These are phyloP conservation scores for Mionectes macconnelli DNA, from an alignment of 2,113 vertebrate genomes.

Conservation along the genomic window DNA sequence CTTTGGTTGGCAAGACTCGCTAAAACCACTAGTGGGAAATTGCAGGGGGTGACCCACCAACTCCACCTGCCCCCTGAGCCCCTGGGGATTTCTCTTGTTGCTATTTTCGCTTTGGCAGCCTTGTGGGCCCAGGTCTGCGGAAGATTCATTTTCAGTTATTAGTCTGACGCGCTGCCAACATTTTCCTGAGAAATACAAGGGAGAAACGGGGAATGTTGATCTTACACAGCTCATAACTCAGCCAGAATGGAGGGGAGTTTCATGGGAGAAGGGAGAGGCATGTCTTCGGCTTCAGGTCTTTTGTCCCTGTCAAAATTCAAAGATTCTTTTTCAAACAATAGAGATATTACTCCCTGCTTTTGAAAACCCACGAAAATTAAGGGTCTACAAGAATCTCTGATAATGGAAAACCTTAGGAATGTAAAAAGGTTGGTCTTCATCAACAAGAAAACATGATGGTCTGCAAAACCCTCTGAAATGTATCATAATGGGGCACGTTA, in stretches of 20 bases:
- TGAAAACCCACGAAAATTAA: not conserved
- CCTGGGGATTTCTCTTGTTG: not conserved
- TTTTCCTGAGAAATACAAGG: constrained; percentile 30
- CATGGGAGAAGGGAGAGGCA: constrained; percentile 13
- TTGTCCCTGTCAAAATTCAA: constrained; percentile 20
- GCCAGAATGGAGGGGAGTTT: not conserved
- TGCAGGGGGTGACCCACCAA: not conserved
- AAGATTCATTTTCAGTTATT: not conserved
- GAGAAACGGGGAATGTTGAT: not conserved
- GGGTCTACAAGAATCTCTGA: not conserved
- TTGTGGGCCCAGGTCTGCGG: not conserved
- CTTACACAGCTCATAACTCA: constrained; percentile 27
- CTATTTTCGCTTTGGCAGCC: not conserved
- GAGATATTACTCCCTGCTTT: not conserved
- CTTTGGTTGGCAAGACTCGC: not conserved
- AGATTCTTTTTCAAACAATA: not conserved
- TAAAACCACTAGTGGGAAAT: not conserved
- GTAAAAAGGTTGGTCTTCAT: not conserved
- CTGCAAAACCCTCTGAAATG: not conserved
- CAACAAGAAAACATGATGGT: not conserved
- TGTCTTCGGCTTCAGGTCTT: not conserved
- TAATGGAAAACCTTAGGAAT: not conserved
- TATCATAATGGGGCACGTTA: not conserved
- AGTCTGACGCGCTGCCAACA: not conserved
- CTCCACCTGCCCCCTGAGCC: not conserved